These are phyloP conservation scores for Trichoplusia ni DNA, from an alignment of 1,140 invertebrate species.

Conservation along the genomic window DNA sequence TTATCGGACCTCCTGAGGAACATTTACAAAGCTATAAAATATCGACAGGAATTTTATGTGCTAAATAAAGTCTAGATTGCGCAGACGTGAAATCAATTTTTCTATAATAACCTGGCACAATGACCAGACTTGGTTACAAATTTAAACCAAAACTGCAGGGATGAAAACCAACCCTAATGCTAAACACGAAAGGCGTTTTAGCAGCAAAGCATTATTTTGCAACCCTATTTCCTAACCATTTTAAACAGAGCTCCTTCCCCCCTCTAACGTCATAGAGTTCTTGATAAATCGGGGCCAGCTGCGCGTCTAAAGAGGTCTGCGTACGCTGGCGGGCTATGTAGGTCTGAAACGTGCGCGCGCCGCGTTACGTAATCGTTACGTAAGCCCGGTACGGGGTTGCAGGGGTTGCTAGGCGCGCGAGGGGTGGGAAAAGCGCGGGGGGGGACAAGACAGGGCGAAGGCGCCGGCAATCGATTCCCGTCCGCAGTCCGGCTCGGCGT, in stretches of 20 bases:
- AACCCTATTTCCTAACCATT: slow-evolving; percentile 43
- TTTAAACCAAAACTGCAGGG: not conserved
- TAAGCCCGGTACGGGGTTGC: slow-evolving; percentile 53
- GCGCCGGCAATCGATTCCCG: slow-evolving; percentile 71
- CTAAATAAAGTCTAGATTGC: slow-evolving; percentile 24
- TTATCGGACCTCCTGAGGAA: too few relatives aligned
- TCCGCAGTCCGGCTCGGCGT: slow-evolving; percentile 73
- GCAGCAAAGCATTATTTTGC: slow-evolving; percentile 32
- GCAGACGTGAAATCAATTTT: slow-evolving; percentile 44
- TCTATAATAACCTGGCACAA: slow-evolving; percentile 42
- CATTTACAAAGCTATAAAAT: too few relatives aligned
- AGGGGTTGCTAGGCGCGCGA: slow-evolving; percentile 58
- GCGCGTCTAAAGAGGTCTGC: slow-evolving; percentile 25
- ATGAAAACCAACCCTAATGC: slow-evolving; percentile 35
- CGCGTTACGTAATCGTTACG: slow-evolving; percentile 75
- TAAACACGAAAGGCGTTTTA: not conserved
- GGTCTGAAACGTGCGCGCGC: slow-evolving; percentile 69
- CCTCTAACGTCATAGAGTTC: slow-evolving; percentile 17
- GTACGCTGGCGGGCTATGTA: slow-evolving; percentile 40
- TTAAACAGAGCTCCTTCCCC: slow-evolving; percentile 36
- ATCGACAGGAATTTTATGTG: not conserved
- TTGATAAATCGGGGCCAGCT: not conserved
- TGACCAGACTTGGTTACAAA: slow-evolving; percentile 26
- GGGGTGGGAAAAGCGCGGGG: slow-evolving; percentile 45
- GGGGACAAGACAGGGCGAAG: slow-evolving; percentile 54